Percentiles rank a stretch among this genome's conserved stretches.
phyloP scores from a whole-genome alignment of 2,113 vertebrate species.

The Salvelinus alpinus region DNA sequence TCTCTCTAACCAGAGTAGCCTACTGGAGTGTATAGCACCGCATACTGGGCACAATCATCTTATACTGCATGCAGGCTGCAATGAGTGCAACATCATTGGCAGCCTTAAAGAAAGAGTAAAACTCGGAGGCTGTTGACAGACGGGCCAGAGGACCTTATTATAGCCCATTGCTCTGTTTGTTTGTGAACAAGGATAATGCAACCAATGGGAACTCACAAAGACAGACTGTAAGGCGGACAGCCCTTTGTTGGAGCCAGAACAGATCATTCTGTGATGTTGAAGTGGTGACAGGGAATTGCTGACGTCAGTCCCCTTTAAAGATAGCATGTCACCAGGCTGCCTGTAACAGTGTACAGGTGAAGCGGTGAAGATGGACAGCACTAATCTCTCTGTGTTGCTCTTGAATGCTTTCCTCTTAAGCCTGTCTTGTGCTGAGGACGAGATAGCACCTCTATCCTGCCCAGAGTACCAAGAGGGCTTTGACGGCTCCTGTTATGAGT shows the following conservation, averaged over 20 bases:
- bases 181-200: slow-evolving; percentile 31
- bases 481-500: slow-evolving; percentile 81
- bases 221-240: slow-evolving; percentile 31
- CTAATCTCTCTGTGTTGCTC: slow-evolving; percentile 41
- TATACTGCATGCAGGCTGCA: background rate
- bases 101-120: background rate
- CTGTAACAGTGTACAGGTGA: slow-evolving; percentile 4
- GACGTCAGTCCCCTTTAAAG: slow-evolving; percentile 29
- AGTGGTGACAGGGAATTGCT: background rate
- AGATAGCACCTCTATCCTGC: slow-evolving; percentile 54
- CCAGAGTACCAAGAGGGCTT: slow-evolving; percentile 75
- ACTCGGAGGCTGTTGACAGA: background rate
- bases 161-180: slow-evolving; percentile 11
- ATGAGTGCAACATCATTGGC: background rate
- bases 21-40: no score
- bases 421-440: slow-evolving; percentile 31
- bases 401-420: slow-evolving; percentile 40
- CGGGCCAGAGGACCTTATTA: background rate
- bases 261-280: slow-evolving; percentile 1
- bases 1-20: no score
- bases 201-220: slow-evolving; percentile 28
- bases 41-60: no score
- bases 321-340: slow-evolving; percentile 4
- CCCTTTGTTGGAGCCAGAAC: slow-evolving; percentile 19
- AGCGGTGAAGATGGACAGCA: slow-evolving; percentile 14